Conservation (phyloP, 2,888 invertebrate genomes). For the Charanyca ferruginea region DNA sequence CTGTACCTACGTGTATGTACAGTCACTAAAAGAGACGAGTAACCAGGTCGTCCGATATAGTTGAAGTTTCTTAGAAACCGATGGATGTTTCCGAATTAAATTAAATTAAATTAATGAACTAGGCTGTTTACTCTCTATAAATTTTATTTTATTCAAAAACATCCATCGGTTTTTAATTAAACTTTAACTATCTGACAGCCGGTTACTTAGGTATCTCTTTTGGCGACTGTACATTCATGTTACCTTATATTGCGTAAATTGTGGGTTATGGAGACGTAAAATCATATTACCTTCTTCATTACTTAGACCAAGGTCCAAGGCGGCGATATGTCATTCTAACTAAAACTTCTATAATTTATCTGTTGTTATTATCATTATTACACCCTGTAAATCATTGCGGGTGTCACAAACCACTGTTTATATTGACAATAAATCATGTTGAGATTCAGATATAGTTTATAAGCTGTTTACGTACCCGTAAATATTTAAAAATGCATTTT, state of each 20-base stretch:
- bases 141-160: no score
- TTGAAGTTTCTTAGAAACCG: no score
- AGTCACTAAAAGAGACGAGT: no score
- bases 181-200: no score
- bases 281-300: constrained; percentile 3
- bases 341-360: constrained; percentile 36
- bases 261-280: not conserved
- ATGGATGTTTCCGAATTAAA: no score
- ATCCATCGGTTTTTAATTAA: no score
- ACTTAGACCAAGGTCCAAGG: constrained; percentile 19
- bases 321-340: constrained; percentile 15
- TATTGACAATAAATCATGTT: constrained; percentile 34
- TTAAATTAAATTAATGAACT: no score
- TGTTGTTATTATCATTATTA: constrained; percentile 39
- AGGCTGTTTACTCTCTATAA: no score
- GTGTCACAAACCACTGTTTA: constrained; percentile 29
- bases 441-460: constrained; percentile 13
- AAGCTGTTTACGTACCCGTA: constrained; percentile 17
- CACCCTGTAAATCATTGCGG: constrained; percentile 41
- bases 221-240: no score
- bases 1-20: no score
- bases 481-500: constrained; percentile 2
- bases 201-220: no score
- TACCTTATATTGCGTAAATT: not conserved
- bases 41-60: no score